These are phyloP conservation scores for Pteronotus mesoamericanus DNA, from an alignment of 2,797 vertebrate species.

Conservation along the genomic window DNA sequence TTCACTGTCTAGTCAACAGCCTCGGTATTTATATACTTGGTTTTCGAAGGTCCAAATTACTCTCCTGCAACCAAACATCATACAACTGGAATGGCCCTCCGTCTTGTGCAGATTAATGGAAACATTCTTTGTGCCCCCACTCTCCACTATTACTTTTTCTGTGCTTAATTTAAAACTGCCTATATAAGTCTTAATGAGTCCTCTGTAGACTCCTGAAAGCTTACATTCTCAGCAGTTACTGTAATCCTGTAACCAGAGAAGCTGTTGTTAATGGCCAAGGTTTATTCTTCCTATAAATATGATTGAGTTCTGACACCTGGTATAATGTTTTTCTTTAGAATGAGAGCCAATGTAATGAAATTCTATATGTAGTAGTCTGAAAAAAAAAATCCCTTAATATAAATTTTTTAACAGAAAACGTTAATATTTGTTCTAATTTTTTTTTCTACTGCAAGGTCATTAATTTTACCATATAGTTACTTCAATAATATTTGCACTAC, in stretches of 20 bases:
- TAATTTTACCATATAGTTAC: constrained; percentile 6
- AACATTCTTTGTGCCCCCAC: neutral
- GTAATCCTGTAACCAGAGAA: constrained; percentile 24
- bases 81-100: neutral
- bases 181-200: neutral
- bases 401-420: neutral
- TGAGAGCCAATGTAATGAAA: constrained; percentile 46
- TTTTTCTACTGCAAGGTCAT: neutral
- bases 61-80: neutral
- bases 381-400: neutral
- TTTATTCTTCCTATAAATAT: constrained; percentile 55
- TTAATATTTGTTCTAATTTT: neutral
- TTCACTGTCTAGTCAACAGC: neutral
- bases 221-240: constrained; percentile 4
- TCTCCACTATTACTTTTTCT: neutral
- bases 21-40: neutral
- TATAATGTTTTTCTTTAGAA: constrained; percentile 42
- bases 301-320: constrained; percentile 41
- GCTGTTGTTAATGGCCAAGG: neutral
- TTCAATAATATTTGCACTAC: neutral
- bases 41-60: neutral
- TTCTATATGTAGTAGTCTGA: neutral
- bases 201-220: neutral
- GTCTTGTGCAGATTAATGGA: neutral
- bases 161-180: neutral